phyloP scores from a whole-genome alignment of 2,888 invertebrate genomes.

The Theodoxus fluviatilis region DNA sequence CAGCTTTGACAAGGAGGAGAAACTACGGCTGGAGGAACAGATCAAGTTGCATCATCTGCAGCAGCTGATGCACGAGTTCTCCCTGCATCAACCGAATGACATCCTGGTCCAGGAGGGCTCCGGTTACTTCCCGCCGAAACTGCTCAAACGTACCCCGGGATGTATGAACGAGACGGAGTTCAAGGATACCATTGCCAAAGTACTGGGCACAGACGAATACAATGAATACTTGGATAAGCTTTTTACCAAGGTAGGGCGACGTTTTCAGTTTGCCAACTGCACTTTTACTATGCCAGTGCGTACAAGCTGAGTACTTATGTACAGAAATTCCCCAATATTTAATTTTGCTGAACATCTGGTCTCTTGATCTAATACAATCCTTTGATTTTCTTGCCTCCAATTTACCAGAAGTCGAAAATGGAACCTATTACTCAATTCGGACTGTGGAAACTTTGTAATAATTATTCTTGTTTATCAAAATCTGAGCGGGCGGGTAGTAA shows the following conservation, averaged over 20 bases:
- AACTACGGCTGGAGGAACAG: conserved; percentile 59
- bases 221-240: conserved; percentile 62
- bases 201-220: conserved; percentile 57
- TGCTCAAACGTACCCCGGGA: conserved; percentile 53
- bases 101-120: conserved; percentile 47
- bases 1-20: conserved; percentile 53
- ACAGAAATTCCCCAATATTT: too few species aligned
- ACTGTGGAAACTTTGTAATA: too few species aligned
- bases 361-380: too few species aligned
- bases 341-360: too few species aligned
- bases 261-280: too few species aligned
- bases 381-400: too few species aligned
- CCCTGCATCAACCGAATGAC: conserved; percentile 50
- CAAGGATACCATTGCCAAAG: conserved; percentile 56
- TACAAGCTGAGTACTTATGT: neutral
- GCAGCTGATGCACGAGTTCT: conserved; percentile 58
- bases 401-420: too few species aligned
- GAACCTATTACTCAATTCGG: too few species aligned
- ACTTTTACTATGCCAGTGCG: neutral
- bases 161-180: conserved; percentile 61
- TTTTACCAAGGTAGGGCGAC: conserved; percentile 58
- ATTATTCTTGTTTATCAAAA: too few species aligned
- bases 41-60: conserved; percentile 62
- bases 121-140: conserved; percentile 50
- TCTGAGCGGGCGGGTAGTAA: too few species aligned